These are phyloP conservation scores for Odontomyia ornata DNA, from an alignment of 2,888 invertebrate species.

Conservation along the genomic window DNA sequence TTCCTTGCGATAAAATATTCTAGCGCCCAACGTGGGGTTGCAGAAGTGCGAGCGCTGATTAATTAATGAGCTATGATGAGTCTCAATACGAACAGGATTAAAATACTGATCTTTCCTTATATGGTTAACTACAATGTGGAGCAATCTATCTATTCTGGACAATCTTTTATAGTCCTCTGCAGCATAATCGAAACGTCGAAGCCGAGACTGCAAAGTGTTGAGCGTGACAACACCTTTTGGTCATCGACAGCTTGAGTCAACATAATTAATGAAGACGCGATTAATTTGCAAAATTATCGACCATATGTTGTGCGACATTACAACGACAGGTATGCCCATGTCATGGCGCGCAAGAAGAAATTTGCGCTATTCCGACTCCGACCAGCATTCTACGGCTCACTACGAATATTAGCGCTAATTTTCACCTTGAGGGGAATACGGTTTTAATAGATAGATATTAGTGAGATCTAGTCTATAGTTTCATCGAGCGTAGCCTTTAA, in stretches of 20 bases:
- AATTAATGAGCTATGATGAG: too few relatives aligned
- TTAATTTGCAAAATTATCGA: constrained; percentile 43
- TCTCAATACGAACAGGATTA: too few relatives aligned
- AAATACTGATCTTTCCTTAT: too few relatives aligned
- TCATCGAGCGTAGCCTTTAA: constrained; percentile 30
- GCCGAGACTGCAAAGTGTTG: not conserved
- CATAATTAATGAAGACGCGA: constrained; percentile 44
- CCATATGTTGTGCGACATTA: constrained; percentile 44
- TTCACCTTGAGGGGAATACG: constrained; percentile 39
- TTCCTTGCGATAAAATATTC: not conserved
- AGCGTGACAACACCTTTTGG: constrained; percentile 3
- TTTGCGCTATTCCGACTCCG: not conserved
- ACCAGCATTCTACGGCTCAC: constrained; percentile 11
- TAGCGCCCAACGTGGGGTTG: not conserved
- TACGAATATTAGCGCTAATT: constrained; percentile 42
- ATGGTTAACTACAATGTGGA: too few relatives aligned
- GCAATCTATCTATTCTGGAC: too few relatives aligned
- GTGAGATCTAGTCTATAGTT: constrained; percentile 10
- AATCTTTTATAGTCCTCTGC: too few relatives aligned
- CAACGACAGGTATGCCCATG: constrained; percentile 11
- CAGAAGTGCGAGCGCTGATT: not conserved
- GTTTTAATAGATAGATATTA: constrained; percentile 40
- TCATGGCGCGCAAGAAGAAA: constrained; percentile 32
- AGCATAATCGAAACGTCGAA: too few relatives aligned
- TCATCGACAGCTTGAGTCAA: not conserved